Percentiles rank a stretch among this genome's conserved stretches.
phyloP scores from a whole-genome alignment of 2,797 vertebrate species.

The Erpetoichthys calabaricus region DNA sequence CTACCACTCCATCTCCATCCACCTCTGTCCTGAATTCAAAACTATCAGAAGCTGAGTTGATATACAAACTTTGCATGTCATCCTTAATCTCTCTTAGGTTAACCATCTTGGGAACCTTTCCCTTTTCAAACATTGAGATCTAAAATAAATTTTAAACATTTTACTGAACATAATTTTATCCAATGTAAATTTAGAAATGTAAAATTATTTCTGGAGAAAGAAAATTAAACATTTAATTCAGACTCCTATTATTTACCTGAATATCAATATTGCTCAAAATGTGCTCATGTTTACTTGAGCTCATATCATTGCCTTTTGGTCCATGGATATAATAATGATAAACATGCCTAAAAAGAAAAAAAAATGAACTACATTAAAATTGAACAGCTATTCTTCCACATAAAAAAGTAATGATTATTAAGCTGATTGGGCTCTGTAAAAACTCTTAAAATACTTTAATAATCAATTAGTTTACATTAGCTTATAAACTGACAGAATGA shows the following conservation, averaged over 20 bases:
- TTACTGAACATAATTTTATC: slow-evolving; percentile 6
- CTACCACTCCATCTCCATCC: slow-evolving; percentile 55
- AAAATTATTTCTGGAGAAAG: neutral
- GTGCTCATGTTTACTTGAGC: slow-evolving; percentile 19
- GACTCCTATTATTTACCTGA: slow-evolving; percentile 41
- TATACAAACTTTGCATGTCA: slow-evolving; percentile 82
- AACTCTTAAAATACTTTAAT: too few species aligned
- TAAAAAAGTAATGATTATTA: too few species aligned
- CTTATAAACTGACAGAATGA: too few species aligned
- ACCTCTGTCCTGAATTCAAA: slow-evolving; percentile 76
- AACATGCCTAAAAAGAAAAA: slow-evolving; percentile 60
- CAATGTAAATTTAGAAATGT: neutral
- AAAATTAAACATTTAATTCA: neutral
- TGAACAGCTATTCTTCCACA: too few species aligned
- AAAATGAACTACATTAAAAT: neutral
- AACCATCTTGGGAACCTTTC: slow-evolving; percentile 44
- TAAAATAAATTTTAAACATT: slow-evolving; percentile 25
- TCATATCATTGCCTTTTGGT: slow-evolving; percentile 54
- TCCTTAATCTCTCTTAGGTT: slow-evolving; percentile 65
- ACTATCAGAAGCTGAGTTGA: slow-evolving; percentile 59
- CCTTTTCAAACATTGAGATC: slow-evolving; percentile 69
- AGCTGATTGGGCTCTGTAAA: too few species aligned
- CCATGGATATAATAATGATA: slow-evolving; percentile 96
- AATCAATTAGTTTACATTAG: too few species aligned
- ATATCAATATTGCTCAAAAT: slow-evolving; percentile 59